Conservation (phyloP, 2,888 invertebrate species). For the Chalcosyrphus nemorum region DNA sequence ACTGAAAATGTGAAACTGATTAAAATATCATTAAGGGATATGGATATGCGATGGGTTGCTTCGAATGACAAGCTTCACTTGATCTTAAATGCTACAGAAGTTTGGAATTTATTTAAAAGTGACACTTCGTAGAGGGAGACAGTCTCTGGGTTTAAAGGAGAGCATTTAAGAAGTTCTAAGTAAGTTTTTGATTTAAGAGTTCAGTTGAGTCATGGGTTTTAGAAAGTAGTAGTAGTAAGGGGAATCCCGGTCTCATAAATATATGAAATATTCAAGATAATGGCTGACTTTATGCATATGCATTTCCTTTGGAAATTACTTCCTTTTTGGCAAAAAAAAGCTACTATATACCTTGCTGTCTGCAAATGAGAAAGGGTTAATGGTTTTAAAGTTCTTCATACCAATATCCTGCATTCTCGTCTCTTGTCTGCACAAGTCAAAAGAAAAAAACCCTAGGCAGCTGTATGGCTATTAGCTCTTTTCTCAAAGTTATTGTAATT, state of each 20-base stretch:
- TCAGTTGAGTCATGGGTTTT: too few relatives aligned
- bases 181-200: background rate
- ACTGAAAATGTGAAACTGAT: conserved; percentile 34
- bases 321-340: too few relatives aligned
- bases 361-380: too few relatives aligned
- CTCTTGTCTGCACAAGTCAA: background rate
- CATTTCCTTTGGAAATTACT: too few relatives aligned
- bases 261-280: too few relatives aligned
- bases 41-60: background rate
- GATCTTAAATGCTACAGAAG: background rate
- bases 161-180: background rate
- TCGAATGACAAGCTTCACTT: background rate
- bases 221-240: too few relatives aligned
- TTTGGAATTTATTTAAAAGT: background rate
- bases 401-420: background rate
- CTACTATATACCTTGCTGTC: too few relatives aligned
- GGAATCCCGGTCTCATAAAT: too few relatives aligned
- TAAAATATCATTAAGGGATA: conserved; percentile 48
- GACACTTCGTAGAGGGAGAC: background rate
- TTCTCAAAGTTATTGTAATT: background rate
- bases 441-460: conserved; percentile 12
- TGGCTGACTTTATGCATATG: too few relatives aligned
- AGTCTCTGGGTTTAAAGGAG: background rate
- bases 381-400: too few relatives aligned
- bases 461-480: background rate